Conservation (phyloP, 2,797 vertebrate species). For the Somateria mollissima region DNA sequence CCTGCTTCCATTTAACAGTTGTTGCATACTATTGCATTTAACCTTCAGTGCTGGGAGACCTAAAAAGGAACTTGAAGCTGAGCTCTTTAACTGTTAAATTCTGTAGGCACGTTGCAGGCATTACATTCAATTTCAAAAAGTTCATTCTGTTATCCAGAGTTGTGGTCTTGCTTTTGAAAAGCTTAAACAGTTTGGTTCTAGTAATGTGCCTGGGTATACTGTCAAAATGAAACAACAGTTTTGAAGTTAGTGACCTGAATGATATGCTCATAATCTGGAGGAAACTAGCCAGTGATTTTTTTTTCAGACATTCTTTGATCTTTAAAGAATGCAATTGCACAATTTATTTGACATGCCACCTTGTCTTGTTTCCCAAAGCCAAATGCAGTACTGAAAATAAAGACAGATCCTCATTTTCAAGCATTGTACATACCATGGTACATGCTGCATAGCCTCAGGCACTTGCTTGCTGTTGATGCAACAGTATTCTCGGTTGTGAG, state of each 20-base stretch:
- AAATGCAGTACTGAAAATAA: not conserved
- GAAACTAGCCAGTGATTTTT: not conserved
- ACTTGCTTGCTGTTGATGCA: not conserved
- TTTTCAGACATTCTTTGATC: not conserved
- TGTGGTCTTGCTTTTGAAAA: not conserved
- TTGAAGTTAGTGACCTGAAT: not conserved
- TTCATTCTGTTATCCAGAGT: not conserved
- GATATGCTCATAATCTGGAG: not conserved
- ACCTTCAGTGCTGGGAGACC: not conserved
- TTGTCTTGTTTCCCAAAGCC: not conserved
- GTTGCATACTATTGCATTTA: not conserved
- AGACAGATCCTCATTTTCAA: not conserved
- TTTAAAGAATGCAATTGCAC: not conserved
- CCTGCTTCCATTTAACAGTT: not conserved
- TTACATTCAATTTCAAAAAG: not conserved
- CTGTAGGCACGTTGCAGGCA: fast-evolving
- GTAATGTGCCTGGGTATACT: not conserved
- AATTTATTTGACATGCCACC: not conserved
- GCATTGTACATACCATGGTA: not conserved
- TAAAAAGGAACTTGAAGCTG: not conserved
- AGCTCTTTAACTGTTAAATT: not conserved
- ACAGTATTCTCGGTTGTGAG: not conserved
- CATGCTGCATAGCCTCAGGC: not conserved
- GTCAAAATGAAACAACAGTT: not conserved
- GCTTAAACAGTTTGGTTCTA: not conserved